Evolutionary conservation across 2,888 invertebrate species (phyloP), one percentile per base, ranked within the genome.

Genomic region (Ceramica pisi): DNA sequence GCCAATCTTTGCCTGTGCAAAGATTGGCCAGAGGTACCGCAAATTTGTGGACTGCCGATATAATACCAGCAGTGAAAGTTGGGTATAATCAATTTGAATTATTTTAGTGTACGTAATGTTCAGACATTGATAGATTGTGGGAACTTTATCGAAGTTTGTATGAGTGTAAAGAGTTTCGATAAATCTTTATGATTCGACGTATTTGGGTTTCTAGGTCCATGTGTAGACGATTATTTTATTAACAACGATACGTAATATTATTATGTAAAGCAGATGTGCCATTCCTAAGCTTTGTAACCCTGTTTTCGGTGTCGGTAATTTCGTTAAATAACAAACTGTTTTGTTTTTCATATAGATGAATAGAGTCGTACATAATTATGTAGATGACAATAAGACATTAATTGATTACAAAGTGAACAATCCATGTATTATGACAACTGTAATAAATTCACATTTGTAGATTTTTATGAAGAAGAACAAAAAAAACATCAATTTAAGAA

Each of bases 41-140:
- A 65, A 62, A 55, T 68, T 56, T 57, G 44, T 51, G 1, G 16
- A 53, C 57, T 61, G 19, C 46, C n/a, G 48, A 35, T 65, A 55
- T 62, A 65, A 41, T 44, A 65, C 16, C 2, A 23, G 4, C 38
- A 46, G 62, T 68, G 68, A 78, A 74, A 78, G 68, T 59, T 1
- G 64, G 53, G 66, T 62, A 55, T 3, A 78, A 74, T 78, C 65
- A 44, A 78, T 78, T 78, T 12, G 57, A 66, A 69, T 68, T 62
- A 78, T 77, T 64, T 51, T 41, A 71, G 60, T 67, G 67, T 64
- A 55, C 38, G 55, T 61, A 67, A 67, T 67, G 8, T 48, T 59
- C 31, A 6, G 57, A 21, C 26, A 57, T 46, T 51, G 38, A 60
- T 64, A 31, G 21, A 67, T 26, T 67, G 73, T 77, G 77, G 38